Conservation (phyloP, 1,140 invertebrate genomes). For the Macrotrachela quadricornifera region DNA sequence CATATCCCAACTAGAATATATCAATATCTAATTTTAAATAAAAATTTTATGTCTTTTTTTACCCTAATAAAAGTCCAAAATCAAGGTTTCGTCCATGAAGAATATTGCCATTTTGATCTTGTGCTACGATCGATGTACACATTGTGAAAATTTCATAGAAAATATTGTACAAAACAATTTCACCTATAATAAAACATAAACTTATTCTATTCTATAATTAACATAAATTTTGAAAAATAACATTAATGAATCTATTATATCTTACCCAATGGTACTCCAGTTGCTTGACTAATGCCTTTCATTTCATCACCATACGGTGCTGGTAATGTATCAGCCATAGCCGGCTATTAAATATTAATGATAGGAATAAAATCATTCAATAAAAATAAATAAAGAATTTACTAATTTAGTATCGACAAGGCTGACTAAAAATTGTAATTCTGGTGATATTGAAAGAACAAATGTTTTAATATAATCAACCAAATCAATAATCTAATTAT, state of each 20-base stretch:
- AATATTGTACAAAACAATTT: conserved; percentile 38
- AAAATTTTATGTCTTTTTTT: background rate
- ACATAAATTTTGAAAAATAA: too few species aligned
- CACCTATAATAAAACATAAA: conserved; percentile 11
- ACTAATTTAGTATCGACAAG: conserved; percentile 23
- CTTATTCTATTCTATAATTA: too few species aligned
- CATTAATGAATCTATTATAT: too few species aligned
- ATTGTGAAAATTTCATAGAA: conserved; percentile 42
- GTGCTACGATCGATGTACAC: conserved; percentile 38
- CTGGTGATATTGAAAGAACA: conserved; percentile 14
- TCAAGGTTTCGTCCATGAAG: conserved; percentile 39
- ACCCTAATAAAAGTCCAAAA: conserved; percentile 41
- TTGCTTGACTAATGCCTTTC: conserved; percentile 27
- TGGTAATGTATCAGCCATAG: conserved; percentile 28
- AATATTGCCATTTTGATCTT: conserved; percentile 25
- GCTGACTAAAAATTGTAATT: conserved; percentile 14
- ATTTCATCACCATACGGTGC: conserved; percentile 32
- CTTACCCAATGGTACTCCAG: conserved; percentile 25
- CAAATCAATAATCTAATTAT: conserved; percentile 20
- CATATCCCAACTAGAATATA: conserved; percentile 30
- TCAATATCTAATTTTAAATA: too few species aligned
- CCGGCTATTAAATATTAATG: background rate
- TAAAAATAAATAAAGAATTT: background rate
- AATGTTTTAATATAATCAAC: conserved; percentile 24
- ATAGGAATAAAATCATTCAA: too few species aligned